Percentiles rank a stretch among this genome's conserved stretches.
phyloP scores from a whole-genome alignment of 2,888 invertebrate genomes.

The Minunthozetes semirufus region DNA sequence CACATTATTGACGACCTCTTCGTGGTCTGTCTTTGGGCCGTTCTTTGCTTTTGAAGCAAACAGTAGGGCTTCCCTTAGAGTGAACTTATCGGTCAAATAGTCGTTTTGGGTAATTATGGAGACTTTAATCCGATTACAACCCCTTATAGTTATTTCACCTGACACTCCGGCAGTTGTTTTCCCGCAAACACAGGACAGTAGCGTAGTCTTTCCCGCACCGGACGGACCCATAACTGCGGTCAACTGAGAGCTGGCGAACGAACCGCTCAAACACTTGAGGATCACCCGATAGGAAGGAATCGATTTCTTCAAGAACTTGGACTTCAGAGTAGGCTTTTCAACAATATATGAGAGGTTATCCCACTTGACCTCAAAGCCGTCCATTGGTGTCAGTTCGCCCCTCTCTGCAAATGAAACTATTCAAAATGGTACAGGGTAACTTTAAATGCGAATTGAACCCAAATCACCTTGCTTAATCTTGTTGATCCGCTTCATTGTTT shows the following conservation, averaged over 20 bases:
- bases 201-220: slow-evolving; percentile 24
- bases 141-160: not conserved
- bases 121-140: slow-evolving; percentile 2
- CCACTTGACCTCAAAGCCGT: slow-evolving; percentile 20
- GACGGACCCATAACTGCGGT: slow-evolving; percentile 24
- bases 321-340: not conserved
- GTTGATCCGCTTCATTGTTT: not conserved
- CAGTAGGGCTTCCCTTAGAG: slow-evolving; percentile 30
- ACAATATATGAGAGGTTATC: slow-evolving; percentile 21
- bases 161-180: not conserved
- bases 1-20: slow-evolving; percentile 4
- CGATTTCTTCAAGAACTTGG: slow-evolving; percentile 41
- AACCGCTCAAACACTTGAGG: slow-evolving; percentile 8
- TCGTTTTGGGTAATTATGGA: slow-evolving; percentile 34
- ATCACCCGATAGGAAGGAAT: not conserved
- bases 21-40: not conserved
- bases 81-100: slow-evolving; percentile 24
- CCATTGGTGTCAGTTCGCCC: not conserved
- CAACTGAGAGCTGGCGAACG: not conserved
- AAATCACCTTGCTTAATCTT: not conserved
- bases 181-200: slow-evolving; percentile 20
- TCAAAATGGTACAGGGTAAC: no score
- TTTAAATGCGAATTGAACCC: no score
- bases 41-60: slow-evolving; percentile 36
- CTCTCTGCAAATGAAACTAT: no score